These are phyloP conservation scores for Drosophila eohydei DNA, from an alignment of 2,888 invertebrate genomes.

Conservation along the genomic window DNA sequence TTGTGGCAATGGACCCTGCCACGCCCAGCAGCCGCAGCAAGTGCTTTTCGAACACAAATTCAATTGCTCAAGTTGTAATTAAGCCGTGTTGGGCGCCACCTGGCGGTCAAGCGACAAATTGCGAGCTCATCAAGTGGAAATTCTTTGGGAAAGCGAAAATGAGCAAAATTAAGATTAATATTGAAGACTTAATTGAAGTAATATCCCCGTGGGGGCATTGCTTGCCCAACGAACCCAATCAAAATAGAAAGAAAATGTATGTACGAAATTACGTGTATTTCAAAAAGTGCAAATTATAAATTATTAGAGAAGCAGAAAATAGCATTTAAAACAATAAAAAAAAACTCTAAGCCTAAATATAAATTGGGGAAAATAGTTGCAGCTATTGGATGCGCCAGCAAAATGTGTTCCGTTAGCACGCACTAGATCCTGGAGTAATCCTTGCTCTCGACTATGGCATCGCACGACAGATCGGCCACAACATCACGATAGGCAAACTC, in stretches of 20 bases:
- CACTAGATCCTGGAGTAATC: neutral
- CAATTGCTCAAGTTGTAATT: slow-evolving; percentile 41
- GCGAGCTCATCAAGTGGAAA: neutral
- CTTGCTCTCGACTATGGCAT: slow-evolving; percentile 87
- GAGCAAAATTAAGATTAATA: neutral
- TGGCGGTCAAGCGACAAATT: slow-evolving; percentile 17
- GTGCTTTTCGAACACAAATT: slow-evolving; percentile 25
- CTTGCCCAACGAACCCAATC: no score
- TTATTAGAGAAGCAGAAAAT: no score
- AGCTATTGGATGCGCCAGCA: no score
- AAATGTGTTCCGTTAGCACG: no score
- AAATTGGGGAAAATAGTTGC: no score
- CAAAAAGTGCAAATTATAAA: no score
- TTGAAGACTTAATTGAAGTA: neutral
- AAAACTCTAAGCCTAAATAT: no score
- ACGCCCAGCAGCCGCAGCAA: slow-evolving; percentile 8
- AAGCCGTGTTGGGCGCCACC: slow-evolving; percentile 23
- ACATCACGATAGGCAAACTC: slow-evolving; percentile 93
- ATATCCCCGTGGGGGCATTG: neutral
- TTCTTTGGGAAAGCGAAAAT: neutral
- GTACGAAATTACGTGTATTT: no score
- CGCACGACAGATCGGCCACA: slow-evolving; percentile 90
- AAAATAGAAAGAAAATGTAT: no score
- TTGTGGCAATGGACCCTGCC: slow-evolving; percentile 5
- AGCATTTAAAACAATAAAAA: no score